Percentiles rank a stretch among this genome's conserved stretches.
phyloP scores from a whole-genome alignment of 2,113 vertebrate genomes.

The Sigmodon hispidus region DNA sequence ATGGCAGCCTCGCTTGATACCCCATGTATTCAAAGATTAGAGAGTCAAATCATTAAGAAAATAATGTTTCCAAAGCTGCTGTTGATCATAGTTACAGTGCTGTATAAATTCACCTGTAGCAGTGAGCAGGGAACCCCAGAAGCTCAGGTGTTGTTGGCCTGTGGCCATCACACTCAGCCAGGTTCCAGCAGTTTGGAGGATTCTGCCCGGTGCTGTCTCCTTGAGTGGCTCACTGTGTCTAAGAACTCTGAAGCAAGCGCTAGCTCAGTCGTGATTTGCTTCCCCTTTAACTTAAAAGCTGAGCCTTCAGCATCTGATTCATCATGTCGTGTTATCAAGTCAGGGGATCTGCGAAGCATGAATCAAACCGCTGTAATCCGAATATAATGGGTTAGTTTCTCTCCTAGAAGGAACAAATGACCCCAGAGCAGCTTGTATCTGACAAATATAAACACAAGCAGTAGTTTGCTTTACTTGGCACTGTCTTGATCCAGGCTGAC shows the following conservation, averaged over 20 bases:
- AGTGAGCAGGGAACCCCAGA: slow-evolving; percentile 89
- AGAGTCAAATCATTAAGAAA: slow-evolving; percentile 82
- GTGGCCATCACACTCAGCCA: slow-evolving; percentile 89
- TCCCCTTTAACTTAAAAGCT: slow-evolving; percentile 97
- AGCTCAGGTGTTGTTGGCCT: slow-evolving; percentile 96
- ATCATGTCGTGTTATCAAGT: slow-evolving; percentile 94
- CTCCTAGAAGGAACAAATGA: slow-evolving; percentile 95
- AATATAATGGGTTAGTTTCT: slow-evolving; percentile 96
- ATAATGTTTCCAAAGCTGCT: slow-evolving; percentile 86
- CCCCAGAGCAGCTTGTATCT: slow-evolving; percentile 93
- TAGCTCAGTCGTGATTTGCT: slow-evolving; percentile 94
- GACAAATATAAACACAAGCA: slow-evolving; percentile 93
- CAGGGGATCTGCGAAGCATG: slow-evolving; percentile 93
- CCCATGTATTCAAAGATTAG: slow-evolving; percentile 74
- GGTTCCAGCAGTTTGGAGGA: slow-evolving; percentile 87
- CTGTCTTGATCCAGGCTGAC: slow-evolving; percentile 91
- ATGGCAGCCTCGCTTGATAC: slow-evolving; percentile 27
- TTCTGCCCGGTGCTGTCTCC: slow-evolving; percentile 93
- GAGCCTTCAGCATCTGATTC: slow-evolving; percentile 95
- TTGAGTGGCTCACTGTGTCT: slow-evolving; percentile 95
- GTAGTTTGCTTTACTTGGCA: slow-evolving; percentile 94
- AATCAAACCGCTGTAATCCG: slow-evolving; percentile 96
- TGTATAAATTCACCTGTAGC: slow-evolving; percentile 78
- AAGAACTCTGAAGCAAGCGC: slow-evolving; percentile 98
- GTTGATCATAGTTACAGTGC: slow-evolving; percentile 85